Percentiles rank a stretch among this genome's conserved stretches.
phyloP scores from a whole-genome alignment of 2,113 vertebrate genomes.

The cattle (Bos taurus) region ARS-UCD2.0 NC_037328.1:44787501-44788000 shows the following conservation, averaged over 20 bases:
- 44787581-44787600: not conserved
- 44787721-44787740: not conserved
- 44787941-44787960: not conserved
- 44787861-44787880: not conserved
- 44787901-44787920: not conserved
- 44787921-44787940: not conserved
- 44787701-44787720: not conserved
- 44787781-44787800: not conserved
- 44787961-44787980: not conserved
- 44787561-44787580: not conserved
- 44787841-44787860: not conserved
- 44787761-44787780: not conserved
- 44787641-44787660: not conserved
- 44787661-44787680: not conserved
- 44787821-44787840: not conserved
- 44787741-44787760: not conserved
- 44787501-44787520: not conserved
- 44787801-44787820: not conserved
- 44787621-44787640: not conserved
- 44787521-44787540: not conserved
- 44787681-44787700: not conserved
- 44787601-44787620: not conserved
- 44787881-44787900: not conserved
- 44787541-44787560: not conserved
- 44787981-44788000: not conserved